Evolutionary conservation across 1,140 invertebrate species (phyloP).

Genomic region (Cotesia glomerata): DNA sequence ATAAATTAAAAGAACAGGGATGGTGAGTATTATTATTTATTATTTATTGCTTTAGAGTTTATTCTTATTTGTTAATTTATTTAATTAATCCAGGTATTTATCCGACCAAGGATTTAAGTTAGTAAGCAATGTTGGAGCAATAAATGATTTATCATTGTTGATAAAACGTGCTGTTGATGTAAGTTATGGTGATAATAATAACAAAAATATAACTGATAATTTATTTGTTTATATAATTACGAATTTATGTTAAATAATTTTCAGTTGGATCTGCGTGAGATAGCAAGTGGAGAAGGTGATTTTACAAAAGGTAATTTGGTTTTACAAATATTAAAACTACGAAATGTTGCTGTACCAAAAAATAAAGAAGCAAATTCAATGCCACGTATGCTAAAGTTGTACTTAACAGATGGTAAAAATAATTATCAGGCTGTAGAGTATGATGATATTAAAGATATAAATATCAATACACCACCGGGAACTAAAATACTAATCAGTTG

Average conservation of each 20-base stretch:
- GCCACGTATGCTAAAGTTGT: constrained; percentile 82
- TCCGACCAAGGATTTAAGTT: constrained; percentile 71
- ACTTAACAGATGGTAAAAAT: constrained; percentile 83
- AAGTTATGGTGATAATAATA: constrained; percentile 57
- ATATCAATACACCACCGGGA: constrained; percentile 61
- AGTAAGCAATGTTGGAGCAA: constrained; percentile 71
- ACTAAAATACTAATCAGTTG: constrained; percentile 54
- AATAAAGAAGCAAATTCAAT: constrained; percentile 81
- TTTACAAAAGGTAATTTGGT: constrained; percentile 75
- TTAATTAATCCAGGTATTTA: constrained; percentile 68
- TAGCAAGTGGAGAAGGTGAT: constrained; percentile 70
- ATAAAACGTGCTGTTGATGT: constrained; percentile 77
- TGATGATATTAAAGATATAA: constrained; percentile 69
- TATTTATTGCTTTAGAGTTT: no score
- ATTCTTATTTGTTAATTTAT: neutral
- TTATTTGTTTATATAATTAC: constrained; percentile 5
- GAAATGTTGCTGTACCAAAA: constrained; percentile 89
- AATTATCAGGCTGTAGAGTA: constrained; percentile 79
- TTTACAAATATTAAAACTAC: constrained; percentile 85
- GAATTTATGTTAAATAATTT: constrained; percentile 46
- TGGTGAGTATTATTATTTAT: constrained; percentile 61
- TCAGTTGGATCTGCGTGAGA: constrained; percentile 81
- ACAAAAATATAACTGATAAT: neutral
- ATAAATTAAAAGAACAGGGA: constrained; percentile 66
- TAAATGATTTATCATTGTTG: constrained; percentile 68